Evolutionary conservation across 2,797 vertebrate genomes (phyloP), one percentile per base, ranked within the genome.

Genomic region (Protonibea diacanthus): DNA sequence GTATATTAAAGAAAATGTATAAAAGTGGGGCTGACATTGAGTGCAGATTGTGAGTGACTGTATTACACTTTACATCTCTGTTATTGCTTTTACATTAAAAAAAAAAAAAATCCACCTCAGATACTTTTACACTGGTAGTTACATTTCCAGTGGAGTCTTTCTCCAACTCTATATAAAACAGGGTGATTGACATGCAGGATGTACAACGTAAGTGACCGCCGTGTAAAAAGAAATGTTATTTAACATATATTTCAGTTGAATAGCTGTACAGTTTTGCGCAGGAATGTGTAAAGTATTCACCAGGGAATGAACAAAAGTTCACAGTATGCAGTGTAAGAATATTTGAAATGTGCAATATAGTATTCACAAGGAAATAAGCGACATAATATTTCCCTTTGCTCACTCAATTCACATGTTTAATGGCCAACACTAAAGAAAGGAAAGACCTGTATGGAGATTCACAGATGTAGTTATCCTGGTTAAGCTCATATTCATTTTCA

Each of bases 381-480:
- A 33, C 33, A 33, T 9, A 38, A 38, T 25, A 40, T 42, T 44
- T 69, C 10, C 47, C 27, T 42, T 38, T 60, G 9, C n/a, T 78
- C 21, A 55, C 21, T 60, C 53, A 57, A 68, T 23, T 38, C 25
- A 81, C 23, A 81, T 33, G 14, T 52, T 74, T 47, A 70, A 74
- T 49, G 42, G 23, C 2, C 53, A 57, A 47, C 38, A 70, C 8
- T 45, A 47, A 59, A 40, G 33, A 67, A 48, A 66, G 21, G 8
- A 69, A 42, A 45, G 18, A 61, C 44, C 17, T 57, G 3, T 38
- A 21, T 42, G 5, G 5, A 55, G 5, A 29, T 58, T 66, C 27
- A 52, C 14, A 57, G 55, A 48, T 27, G 0, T 78, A 29, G 18
- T 56, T 42, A 38, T 72, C n/a, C 13, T 27, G 40, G 6, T 51